Conservation (phyloP, 2,888 invertebrate genomes). For the Diachrysia chrysitis region DNA sequence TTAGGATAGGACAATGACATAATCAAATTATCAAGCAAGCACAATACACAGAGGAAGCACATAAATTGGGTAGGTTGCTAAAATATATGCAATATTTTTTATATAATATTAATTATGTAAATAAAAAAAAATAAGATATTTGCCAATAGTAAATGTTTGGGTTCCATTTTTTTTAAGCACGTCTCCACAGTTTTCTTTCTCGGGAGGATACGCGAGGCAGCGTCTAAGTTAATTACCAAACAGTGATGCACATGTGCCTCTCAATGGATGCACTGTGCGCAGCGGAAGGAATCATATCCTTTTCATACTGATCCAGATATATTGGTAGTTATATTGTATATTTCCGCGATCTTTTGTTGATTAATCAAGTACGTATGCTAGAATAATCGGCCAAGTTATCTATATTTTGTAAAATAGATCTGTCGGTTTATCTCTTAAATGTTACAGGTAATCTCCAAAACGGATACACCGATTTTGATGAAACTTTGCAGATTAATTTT, state of each 20-base stretch:
- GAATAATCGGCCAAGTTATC: too few relatives aligned
- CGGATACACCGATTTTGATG: not conserved
- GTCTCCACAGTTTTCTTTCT: slow-evolving; percentile 69
- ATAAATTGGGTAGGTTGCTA: slow-evolving; percentile 50
- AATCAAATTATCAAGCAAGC: slow-evolving; percentile 10
- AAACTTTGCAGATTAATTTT: not conserved
- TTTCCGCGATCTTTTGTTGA: slow-evolving; percentile 6
- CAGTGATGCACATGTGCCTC: slow-evolving; percentile 74
- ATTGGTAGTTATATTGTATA: slow-evolving; percentile 1
- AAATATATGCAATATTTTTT: not conserved
- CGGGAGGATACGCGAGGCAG: slow-evolving; percentile 77
- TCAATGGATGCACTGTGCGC: slow-evolving; percentile 61
- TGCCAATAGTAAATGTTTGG: too few relatives aligned
- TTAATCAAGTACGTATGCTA: not conserved
- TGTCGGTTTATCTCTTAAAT: too few relatives aligned
- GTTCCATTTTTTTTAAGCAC: not conserved
- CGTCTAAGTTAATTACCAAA: slow-evolving; percentile 86
- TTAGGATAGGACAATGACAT: slow-evolving; percentile 34
- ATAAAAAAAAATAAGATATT: too few relatives aligned
- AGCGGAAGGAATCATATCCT: slow-evolving; percentile 60
- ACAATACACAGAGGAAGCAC: slow-evolving; percentile 28
- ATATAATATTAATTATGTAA: too few relatives aligned
- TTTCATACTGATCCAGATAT: slow-evolving; percentile 31
- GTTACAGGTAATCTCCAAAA: too few relatives aligned
- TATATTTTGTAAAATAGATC: too few relatives aligned